Conservation (phyloP, 1,140 invertebrate species). For the Lysiphlebus fabarum region DNA sequence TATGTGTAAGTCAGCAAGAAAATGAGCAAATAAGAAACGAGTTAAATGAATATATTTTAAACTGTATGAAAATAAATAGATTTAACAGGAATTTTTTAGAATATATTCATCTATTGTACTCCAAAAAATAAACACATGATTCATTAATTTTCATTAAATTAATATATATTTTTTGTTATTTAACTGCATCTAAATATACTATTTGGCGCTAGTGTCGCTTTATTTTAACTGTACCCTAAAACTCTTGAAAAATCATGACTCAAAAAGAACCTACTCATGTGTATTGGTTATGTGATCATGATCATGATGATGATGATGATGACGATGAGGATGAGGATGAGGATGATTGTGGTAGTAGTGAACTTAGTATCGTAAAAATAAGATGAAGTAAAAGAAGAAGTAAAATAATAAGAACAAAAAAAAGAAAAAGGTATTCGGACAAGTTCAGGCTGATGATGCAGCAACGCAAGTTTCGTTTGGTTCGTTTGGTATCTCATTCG, state of each 20-base stretch:
- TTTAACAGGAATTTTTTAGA: conserved; percentile 17
- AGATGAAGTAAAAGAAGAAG: conserved; percentile 30
- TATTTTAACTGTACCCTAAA: too few relatives aligned
- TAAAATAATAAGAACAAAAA: conserved; percentile 27
- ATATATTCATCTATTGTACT: too few relatives aligned
- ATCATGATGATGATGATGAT: not conserved
- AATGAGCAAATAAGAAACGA: conserved; percentile 13
- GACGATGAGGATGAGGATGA: not conserved
- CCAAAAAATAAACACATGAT: too few relatives aligned
- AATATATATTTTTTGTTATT: too few relatives aligned
- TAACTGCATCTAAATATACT: too few relatives aligned
- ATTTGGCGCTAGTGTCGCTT: too few relatives aligned
- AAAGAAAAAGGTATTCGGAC: conserved; percentile 38
- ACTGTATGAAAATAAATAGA: conserved; percentile 8
- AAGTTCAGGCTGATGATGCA: conserved; percentile 46
- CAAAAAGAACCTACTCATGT: conserved; percentile 36
- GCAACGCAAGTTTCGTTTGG: conserved; percentile 23
- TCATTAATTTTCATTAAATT: too few relatives aligned
- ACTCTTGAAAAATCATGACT: too few relatives aligned
- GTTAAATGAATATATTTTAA: not conserved
- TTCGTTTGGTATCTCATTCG: conserved; percentile 19
- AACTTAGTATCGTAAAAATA: not conserved
- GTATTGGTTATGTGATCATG: conserved; percentile 33
- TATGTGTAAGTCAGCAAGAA: conserved; percentile 13
- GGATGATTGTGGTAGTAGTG: too few relatives aligned